These are phyloP conservation scores for Odontamblyopus lacepedii DNA, from an alignment of 2,797 vertebrate genomes.

Conservation along the genomic window DNA sequence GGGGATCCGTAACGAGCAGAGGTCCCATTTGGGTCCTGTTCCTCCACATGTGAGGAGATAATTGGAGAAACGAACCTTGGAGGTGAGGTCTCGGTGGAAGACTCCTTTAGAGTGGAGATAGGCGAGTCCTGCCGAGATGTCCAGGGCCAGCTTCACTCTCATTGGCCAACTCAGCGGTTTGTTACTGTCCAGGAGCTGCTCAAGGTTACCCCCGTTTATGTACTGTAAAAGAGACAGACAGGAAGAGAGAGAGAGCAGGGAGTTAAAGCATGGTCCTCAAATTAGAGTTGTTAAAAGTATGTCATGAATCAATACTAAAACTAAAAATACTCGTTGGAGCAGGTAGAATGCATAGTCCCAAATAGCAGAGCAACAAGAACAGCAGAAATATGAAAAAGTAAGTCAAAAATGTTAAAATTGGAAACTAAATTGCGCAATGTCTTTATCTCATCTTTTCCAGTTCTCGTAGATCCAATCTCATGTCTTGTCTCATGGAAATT, in stretches of 20 bases:
- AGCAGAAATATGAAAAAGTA: too few species aligned
- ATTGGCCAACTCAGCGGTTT: conserved; percentile 89
- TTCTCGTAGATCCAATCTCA: too few species aligned
- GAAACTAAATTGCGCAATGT: too few species aligned
- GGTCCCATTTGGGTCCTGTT: not conserved
- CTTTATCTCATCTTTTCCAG: too few species aligned
- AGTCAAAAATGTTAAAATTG: too few species aligned
- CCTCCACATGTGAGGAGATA: not conserved
- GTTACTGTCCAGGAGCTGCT: conserved; percentile 94
- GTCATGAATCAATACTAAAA: too few species aligned
- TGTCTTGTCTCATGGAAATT: too few species aligned
- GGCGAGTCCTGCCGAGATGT: conserved; percentile 88
- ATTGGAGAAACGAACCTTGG: conserved; percentile 82
- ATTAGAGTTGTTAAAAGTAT: too few species aligned
- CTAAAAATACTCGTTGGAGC: too few species aligned
- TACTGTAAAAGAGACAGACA: conserved; percentile 78
- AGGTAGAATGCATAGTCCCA: too few species aligned
- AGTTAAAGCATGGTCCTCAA: too few species aligned
- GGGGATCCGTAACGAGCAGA: not conserved
- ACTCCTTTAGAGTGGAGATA: conserved; percentile 97
- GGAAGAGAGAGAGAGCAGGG: not conserved
- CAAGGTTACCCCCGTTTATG: conserved; percentile 96
- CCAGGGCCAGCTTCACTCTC: conserved; percentile 88
- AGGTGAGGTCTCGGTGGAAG: conserved; percentile 97
- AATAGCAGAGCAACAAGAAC: too few species aligned